These are phyloP conservation scores for Ips nitidus DNA, from an alignment of 1,140 invertebrate genomes.

Conservation along the genomic window DNA sequence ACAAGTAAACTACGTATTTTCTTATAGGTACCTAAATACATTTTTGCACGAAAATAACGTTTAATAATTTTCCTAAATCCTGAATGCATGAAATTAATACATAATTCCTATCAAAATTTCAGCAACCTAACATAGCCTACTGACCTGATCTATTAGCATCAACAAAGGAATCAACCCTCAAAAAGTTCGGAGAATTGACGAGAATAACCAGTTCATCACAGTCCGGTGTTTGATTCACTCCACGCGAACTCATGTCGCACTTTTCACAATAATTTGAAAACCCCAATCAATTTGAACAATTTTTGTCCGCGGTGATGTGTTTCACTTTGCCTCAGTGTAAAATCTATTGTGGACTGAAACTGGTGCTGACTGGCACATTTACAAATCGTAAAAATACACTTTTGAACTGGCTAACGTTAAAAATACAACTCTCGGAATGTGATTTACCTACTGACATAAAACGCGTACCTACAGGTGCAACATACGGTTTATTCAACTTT, in stretches of 20 bases:
- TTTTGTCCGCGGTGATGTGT: not conserved
- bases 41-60: too few species aligned
- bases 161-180: constrained; percentile 44
- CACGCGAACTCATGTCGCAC: constrained; percentile 42
- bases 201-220: constrained; percentile 28
- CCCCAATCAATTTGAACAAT: not conserved
- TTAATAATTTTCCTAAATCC: too few species aligned
- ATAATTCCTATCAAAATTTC: too few species aligned
- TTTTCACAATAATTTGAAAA: not conserved
- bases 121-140: not conserved
- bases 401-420: constrained; percentile 12
- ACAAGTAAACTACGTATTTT: too few species aligned
- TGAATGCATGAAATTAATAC: too few species aligned
- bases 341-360: constrained; percentile 23
- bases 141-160: constrained; percentile 41
- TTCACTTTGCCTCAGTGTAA: constrained; percentile 2
- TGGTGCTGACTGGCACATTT: constrained; percentile 34
- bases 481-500: not conserved
- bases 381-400: constrained; percentile 35
- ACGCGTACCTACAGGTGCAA: not conserved
- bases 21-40: too few species aligned
- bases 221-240: constrained; percentile 34
- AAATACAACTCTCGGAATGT: constrained; percentile 22
- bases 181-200: constrained; percentile 41
- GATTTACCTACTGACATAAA: constrained; percentile 7